Base-by-base conservation (phyloP, 53 echinoderm and acorn worm genomes). In the Astropecten irregularis region DNA sequence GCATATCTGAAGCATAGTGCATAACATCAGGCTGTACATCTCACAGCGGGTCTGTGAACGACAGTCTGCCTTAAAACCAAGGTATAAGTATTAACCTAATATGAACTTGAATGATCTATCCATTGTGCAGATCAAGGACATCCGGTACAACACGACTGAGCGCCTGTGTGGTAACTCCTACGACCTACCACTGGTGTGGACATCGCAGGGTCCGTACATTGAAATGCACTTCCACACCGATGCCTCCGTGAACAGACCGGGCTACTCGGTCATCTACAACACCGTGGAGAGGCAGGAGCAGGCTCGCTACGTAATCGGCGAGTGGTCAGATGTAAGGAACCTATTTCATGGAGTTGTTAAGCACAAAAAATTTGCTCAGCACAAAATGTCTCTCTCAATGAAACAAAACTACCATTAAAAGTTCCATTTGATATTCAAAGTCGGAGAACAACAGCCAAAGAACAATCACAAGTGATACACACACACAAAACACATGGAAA, bases 261-360 rank as follows among this genome's bases (percentile, higher is more conserved):
- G 84, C 25, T 84, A 59, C 84, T 73, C 73, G 0, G 89, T 84
- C 6, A 66, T 82, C 39, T 91, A 88, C 70, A 65, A 34, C 3
- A 88, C 91, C 27, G 68, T 95, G 14, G 25, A 69, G 27, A 76
- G 76, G 3, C 64, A 77, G 0, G 65, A 37, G 1, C 71, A 74
- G 22, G 26, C 74, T 9, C 22, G 40, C 22, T 89, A 82, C 54
- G 33, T 35, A 20, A 16, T 57, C 23, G 77, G 84, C 4, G 69
- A 70, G 34, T 95, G 83, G 86, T 83, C 84, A 19, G 91, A 92
- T 89, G 95, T 95, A 21, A 89, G 59, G n/a, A n/a, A n/a, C n/a
- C n/a, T n/a, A n/a, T n/a, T n/a, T n/a, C n/a, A n/a, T n/a, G n/a
- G n/a, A n/a, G n/a, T n/a, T n/a, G n/a, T n/a, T n/a, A n/a, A n/a